phyloP scores from a whole-genome alignment of 2,888 invertebrate species.

The Athalia circularis region DNA sequence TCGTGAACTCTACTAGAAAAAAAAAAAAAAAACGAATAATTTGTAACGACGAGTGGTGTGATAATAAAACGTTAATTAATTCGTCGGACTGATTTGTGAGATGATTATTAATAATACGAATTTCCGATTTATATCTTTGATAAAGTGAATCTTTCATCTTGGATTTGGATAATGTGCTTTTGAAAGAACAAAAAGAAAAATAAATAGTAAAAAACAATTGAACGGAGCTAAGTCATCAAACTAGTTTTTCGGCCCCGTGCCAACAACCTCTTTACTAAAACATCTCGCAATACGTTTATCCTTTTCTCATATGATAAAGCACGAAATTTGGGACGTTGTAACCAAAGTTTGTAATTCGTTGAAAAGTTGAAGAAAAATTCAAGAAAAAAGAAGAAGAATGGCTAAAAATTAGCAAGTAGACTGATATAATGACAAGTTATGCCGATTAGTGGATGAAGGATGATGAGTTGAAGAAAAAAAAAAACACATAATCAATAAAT shows the following conservation, averaged over 20 bases:
- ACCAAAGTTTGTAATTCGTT: slow-evolving; percentile 53
- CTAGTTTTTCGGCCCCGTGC: slow-evolving; percentile 58
- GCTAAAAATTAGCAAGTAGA: slow-evolving; percentile 52
- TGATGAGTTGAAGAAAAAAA: slow-evolving; percentile 9
- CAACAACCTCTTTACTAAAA: slow-evolving; percentile 62
- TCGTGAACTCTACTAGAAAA: too few relatives aligned
- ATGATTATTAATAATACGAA: too few relatives aligned
- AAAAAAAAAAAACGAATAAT: too few relatives aligned
- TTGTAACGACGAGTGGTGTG: too few relatives aligned
- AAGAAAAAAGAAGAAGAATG: slow-evolving; percentile 54
- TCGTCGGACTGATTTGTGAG: too few relatives aligned
- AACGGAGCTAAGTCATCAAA: slow-evolving; percentile 61
- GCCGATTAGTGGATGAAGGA: slow-evolving; percentile 7
- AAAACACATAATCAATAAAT: slow-evolving; percentile 25
- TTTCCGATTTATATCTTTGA: too few relatives aligned
- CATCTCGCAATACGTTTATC: slow-evolving; percentile 66
- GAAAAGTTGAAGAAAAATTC: slow-evolving; percentile 49
- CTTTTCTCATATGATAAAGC: slow-evolving; percentile 63
- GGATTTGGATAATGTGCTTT: neutral
- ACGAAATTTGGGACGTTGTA: slow-evolving; percentile 66
- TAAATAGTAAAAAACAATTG: slow-evolving; percentile 46
- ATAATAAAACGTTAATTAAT: too few relatives aligned
- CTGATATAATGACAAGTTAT: slow-evolving; percentile 5
- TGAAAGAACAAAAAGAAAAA: neutral
- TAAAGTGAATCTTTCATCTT: too few relatives aligned